Evolutionary conservation across 2,113 vertebrate species (phyloP).

Genomic region (Raja brachyura): DNA sequence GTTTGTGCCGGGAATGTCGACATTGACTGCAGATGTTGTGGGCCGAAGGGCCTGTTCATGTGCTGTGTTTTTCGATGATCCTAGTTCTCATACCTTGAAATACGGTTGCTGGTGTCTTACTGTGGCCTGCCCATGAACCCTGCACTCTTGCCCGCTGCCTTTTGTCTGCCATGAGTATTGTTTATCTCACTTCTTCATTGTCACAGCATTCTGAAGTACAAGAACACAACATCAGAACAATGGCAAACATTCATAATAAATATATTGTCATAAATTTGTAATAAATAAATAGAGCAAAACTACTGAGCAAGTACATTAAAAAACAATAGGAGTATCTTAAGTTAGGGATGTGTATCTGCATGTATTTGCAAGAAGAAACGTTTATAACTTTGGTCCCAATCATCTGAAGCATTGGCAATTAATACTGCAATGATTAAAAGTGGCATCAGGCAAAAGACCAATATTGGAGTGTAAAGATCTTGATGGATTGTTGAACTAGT

Average conservation of each 20-base stretch:
- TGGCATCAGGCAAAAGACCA: not conserved
- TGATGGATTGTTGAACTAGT: not conserved
- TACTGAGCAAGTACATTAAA: no score
- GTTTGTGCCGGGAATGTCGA: no score
- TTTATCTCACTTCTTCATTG: slow-evolving; percentile 19
- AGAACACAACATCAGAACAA: no score
- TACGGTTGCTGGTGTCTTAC: slow-evolving; percentile 45
- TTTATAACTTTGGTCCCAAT: not conserved
- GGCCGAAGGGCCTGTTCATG: no score
- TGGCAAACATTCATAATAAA: not conserved
- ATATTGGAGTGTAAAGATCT: not conserved
- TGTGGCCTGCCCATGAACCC: slow-evolving; percentile 75
- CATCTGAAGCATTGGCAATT: not conserved
- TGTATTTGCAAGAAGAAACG: not conserved
- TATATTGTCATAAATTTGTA: no score
- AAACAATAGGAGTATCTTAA: not conserved
- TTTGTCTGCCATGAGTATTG: slow-evolving; percentile 67
- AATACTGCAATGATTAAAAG: not conserved
- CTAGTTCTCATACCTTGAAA: slow-evolving; percentile 51
- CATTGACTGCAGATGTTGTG: no score
- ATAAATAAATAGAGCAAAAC: no score
- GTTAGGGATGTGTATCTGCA: not conserved
- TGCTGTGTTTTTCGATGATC: no score
- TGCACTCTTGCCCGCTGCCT: slow-evolving; percentile 74
- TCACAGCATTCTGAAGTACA: not conserved